Evolutionary conservation across 2,113 vertebrate genomes (phyloP).

Genomic region (Corythornis vintsioides): DNA sequence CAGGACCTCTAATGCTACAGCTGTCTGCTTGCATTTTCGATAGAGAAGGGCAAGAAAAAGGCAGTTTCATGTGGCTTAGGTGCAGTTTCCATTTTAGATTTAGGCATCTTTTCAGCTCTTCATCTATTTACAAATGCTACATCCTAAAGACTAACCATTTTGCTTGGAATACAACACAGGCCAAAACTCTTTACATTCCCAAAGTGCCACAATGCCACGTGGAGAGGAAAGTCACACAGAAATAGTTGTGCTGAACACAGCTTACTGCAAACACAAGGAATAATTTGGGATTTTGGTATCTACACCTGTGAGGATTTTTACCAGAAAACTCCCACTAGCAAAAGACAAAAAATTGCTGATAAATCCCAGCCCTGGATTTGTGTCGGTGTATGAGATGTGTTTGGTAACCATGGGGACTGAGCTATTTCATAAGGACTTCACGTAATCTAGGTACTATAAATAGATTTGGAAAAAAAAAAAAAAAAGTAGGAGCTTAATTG

Average conservation of each 20-base stretch:
- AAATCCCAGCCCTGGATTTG: not conserved
- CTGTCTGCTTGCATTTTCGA: not conserved
- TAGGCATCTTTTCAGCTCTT: not conserved
- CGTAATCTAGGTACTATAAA: constrained; percentile 40
- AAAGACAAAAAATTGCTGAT: constrained; percentile 2
- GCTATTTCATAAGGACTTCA: constrained; percentile 43
- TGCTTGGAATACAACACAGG: not conserved
- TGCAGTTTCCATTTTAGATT: not conserved
- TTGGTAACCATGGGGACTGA: constrained; percentile 65
- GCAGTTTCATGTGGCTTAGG: not conserved
- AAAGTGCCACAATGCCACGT: not conserved
- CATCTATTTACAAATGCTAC: not conserved
- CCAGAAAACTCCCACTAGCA: not conserved
- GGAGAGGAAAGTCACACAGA: not conserved
- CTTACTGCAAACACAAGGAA: not conserved
- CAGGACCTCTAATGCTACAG: not conserved
- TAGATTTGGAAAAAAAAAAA: constrained; percentile 15
- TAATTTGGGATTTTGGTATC: not conserved
- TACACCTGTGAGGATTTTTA: not conserved
- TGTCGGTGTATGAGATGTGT: not conserved
- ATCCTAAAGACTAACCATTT: not conserved
- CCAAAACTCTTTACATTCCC: not conserved
- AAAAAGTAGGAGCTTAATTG: constrained; percentile 9
- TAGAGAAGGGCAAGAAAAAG: not conserved
- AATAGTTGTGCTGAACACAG: not conserved